Percentiles rank a stretch among this genome's conserved stretches.
phyloP scores from a whole-genome alignment of 1,140 invertebrate species.

The Drosophila malerkotliana region DNA sequence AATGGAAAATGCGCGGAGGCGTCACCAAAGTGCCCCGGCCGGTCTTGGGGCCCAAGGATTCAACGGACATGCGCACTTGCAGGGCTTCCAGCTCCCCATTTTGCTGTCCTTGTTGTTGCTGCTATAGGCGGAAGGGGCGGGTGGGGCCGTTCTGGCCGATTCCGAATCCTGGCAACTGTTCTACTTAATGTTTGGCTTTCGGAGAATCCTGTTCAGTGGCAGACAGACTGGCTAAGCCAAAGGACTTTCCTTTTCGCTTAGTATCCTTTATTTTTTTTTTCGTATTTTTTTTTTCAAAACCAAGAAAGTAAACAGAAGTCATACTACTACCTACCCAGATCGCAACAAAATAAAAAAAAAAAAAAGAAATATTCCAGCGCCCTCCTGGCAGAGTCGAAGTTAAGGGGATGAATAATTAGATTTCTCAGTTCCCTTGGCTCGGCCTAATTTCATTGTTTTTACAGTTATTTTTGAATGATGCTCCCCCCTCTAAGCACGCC shows the following conservation, averaged over 20 bases:
- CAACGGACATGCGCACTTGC: conserved; percentile 25
- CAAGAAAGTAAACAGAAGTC: conserved; percentile 31
- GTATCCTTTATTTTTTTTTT: neutral
- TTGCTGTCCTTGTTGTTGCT: neutral
- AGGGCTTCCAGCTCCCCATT: neutral
- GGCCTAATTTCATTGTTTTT: conserved; percentile 83
- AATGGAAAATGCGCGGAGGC: conserved; percentile 70
- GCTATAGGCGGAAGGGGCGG: neutral
- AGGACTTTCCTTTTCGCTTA: conserved; percentile 16
- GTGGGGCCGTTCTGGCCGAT: conserved; percentile 13
- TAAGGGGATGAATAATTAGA: conserved; percentile 83
- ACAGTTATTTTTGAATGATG: conserved; percentile 77
- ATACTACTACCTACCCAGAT: neutral
- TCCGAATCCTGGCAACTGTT: conserved; percentile 60
- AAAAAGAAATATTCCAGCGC: conserved; percentile 24
- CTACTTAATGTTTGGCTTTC: conserved; percentile 72
- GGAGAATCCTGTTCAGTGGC: conserved; percentile 67
- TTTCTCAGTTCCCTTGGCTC: conserved; percentile 68
- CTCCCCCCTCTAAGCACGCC: neutral
- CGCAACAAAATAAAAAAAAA: conserved; percentile 13
- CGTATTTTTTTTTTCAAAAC: neutral
- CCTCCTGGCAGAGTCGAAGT: conserved; percentile 15
- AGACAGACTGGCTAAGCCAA: conserved; percentile 42
- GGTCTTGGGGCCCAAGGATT: conserved; percentile 36
- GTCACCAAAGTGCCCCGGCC: conserved; percentile 56